Evolutionary conservation across 2,797 vertebrate species (phyloP), one percentile per base, ranked within the genome.

Genomic region (Diglossa cyanea): DNA sequence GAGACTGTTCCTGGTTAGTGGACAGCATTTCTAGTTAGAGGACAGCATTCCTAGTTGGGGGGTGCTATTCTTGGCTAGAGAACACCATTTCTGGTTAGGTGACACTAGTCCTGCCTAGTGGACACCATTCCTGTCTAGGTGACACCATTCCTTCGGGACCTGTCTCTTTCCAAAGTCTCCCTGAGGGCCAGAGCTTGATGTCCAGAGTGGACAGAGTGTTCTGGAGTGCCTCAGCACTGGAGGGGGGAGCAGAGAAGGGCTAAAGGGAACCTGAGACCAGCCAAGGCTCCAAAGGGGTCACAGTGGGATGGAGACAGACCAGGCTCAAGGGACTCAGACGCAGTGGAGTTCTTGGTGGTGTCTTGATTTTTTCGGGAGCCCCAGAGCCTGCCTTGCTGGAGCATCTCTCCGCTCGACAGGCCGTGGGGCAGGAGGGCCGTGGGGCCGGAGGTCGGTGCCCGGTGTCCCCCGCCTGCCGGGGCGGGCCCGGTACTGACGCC

Each of bases 401-500:
- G 31, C 74, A 31, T n/a, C 14, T 26, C 37, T n/a, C 7, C 13
- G 13, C 35, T 24, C 0, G 0, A 40, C 19, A 3, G 35, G 54
- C 53, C 13, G 13, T 12, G 42, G n/a, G 37, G 28, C 45, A 6
- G 45, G 45, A 47, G 45, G 23, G 21, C 21, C 45, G 23, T 25
- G 45, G 45, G 24, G 55, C 54, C 21, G 23, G 23, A 11, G 55
- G 17, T 18, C 23, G 55, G 55, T 35, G 33, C 5, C 23, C 55
- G 33, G 16, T 3, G 55, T 37, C 8, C 33, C 55, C 33, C 33
- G 53, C 14, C 23, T 37, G 16, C 15, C 55, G 33, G 55, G 55
- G 5, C 33, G 54, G 1, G 4, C 35, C 14, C 0, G 9, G 37
- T 21, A 44, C 63, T 67, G 77, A 95, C 1, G 7, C 7, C 20